These are phyloP conservation scores for Tetrapedia diversipes DNA, from an alignment of 2,888 invertebrate species.

Conservation along the genomic window DNA sequence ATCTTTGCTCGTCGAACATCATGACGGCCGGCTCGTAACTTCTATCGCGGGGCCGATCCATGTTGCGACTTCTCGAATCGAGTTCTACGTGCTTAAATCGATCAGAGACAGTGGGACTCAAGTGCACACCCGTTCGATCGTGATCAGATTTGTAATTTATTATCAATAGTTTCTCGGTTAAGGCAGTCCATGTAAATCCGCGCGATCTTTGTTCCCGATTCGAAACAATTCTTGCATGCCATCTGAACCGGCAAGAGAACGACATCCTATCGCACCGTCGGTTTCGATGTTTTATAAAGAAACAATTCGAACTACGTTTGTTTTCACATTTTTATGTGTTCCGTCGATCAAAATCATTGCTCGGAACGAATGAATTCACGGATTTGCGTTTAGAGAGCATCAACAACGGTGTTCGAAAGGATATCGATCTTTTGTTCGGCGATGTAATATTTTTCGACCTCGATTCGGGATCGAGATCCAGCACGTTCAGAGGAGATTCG, in stretches of 20 bases:
- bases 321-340: not conserved
- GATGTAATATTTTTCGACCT: constrained; percentile 69
- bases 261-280: constrained; percentile 15
- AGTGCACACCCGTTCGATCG: constrained; percentile 36
- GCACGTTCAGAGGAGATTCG: constrained; percentile 9
- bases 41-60: not conserved
- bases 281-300: constrained; percentile 1
- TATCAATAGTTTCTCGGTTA: constrained; percentile 43
- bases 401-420: constrained; percentile 35
- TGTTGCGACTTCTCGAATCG: constrained; percentile 11
- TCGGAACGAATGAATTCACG: not conserved
- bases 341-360: not conserved
- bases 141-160: constrained; percentile 56
- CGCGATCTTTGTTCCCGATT: constrained; percentile 9
- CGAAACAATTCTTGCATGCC: constrained; percentile 12
- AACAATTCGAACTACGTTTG: constrained; percentile 6
- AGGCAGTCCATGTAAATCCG: constrained; percentile 16
- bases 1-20: constrained; percentile 22
- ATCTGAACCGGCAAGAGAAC: not conserved
- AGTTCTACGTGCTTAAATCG: constrained; percentile 27
- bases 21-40: constrained; percentile 5
- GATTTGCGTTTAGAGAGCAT: not conserved
- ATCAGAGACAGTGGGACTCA: constrained; percentile 39
- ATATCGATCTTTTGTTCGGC: constrained; percentile 72
- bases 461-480: constrained; percentile 34